Conservation (phyloP, 2,113 vertebrate species). For the Lagopus leucura region DNA sequence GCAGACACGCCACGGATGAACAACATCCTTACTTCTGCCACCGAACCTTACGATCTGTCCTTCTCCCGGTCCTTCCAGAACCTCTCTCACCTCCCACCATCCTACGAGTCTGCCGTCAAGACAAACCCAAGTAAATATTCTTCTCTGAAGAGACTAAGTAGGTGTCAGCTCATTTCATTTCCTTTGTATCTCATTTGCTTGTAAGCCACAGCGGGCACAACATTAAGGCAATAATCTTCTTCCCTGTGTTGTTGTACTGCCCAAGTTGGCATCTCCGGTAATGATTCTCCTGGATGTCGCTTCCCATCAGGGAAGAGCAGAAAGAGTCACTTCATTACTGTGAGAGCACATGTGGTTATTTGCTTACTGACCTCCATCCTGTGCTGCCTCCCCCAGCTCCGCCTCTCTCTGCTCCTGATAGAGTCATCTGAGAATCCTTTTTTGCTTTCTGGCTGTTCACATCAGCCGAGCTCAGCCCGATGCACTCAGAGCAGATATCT, state of each 20-base stretch:
- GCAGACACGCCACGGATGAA: constrained; percentile 94
- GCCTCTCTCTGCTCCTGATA: background rate
- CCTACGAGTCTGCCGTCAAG: constrained; percentile 95
- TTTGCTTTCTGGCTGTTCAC: background rate
- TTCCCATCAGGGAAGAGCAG: background rate
- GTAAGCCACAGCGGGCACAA: background rate
- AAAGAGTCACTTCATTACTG: background rate
- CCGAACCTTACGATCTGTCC: constrained; percentile 96
- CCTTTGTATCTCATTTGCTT: background rate
- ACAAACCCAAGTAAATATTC: constrained; percentile 96
- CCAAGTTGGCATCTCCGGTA: background rate
- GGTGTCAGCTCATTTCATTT: constrained; percentile 75
- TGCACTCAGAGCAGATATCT: background rate
- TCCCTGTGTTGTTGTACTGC: background rate
- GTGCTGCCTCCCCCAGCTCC: background rate
- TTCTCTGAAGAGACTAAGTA: constrained; percentile 98
- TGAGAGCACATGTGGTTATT: background rate
- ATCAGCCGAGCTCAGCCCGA: background rate
- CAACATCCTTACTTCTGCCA: constrained; percentile 96
- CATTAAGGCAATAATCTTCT: background rate
- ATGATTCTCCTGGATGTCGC: background rate
- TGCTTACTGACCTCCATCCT: background rate
- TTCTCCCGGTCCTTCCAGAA: constrained; percentile 99
- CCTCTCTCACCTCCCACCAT: constrained; percentile 95
- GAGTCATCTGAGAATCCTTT: background rate